A percentile compares a stretch with the other conserved stretches of the same genome.
These are phyloP conservation scores for Diploscapter pachys DNA, from an alignment of 1,140 invertebrate genomes.

Conservation along the genomic window DNA sequence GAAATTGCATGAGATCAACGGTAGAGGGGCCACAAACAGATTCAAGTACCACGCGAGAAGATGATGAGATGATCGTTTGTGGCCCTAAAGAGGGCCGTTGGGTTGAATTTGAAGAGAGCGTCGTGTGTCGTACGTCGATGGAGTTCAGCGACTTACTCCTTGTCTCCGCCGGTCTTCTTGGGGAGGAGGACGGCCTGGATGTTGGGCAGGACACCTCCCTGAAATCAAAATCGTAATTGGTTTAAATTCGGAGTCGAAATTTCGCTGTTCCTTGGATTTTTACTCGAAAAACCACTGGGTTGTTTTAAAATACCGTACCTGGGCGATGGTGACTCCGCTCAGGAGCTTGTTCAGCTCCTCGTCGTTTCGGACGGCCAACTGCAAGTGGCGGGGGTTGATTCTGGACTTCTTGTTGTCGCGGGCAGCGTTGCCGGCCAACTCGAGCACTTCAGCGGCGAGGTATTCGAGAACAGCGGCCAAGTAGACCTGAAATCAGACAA, in stretches of 20 bases:
- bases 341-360: conserved; percentile 2
- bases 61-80: conserved; percentile 7
- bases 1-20: too few species aligned
- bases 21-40: too few species aligned
- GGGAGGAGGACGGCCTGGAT: conserved; percentile 9
- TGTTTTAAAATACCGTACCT: neutral
- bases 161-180: conserved; percentile 1
- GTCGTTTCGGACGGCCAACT: conserved; percentile 5
- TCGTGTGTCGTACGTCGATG: too few species aligned
- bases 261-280: too few species aligned
- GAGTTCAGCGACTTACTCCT: neutral
- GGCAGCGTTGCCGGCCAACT: too few species aligned
- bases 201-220: conserved; percentile 5
- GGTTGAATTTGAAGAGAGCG: conserved; percentile 12
- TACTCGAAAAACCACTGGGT: too few species aligned
- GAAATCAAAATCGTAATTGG: too few species aligned
- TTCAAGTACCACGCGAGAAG: too few species aligned
- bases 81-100: conserved; percentile 45
- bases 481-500: too few species aligned
- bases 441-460: too few species aligned
- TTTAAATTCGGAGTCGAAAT: too few species aligned
- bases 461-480: too few species aligned
- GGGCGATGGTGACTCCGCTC: neutral
- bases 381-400: conserved; percentile 6
- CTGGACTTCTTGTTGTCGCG: neutral